Evolutionary conservation across 2,797 vertebrate species (phyloP).

Genomic region (Mycteria americana): DNA sequence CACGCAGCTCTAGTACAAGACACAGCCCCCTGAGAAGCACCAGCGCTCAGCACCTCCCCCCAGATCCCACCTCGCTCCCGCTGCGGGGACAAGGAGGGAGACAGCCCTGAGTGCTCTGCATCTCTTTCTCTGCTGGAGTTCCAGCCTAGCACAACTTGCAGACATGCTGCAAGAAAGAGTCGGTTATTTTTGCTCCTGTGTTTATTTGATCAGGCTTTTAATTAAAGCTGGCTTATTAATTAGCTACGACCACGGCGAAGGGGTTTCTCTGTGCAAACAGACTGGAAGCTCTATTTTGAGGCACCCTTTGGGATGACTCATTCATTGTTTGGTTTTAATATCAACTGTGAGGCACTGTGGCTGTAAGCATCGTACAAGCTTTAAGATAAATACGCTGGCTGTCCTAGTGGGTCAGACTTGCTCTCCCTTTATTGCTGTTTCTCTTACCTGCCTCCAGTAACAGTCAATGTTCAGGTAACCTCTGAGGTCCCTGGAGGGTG

Average conservation of each 20-base stretch:
- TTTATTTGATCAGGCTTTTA: background rate
- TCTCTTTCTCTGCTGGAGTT: background rate
- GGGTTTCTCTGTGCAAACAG: background rate
- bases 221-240: conserved; percentile 29
- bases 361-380: background rate
- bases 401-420: background rate
- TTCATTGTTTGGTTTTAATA: background rate
- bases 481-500: background rate
- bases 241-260: background rate
- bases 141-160: background rate
- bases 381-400: background rate
- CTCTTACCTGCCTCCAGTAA: background rate
- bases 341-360: background rate
- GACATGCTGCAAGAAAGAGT: background rate
- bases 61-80: background rate
- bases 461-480: background rate
- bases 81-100: background rate
- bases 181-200: background rate
- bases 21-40: accelerated
- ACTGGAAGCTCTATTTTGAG: background rate
- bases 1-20: background rate
- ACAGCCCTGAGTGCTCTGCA: background rate
- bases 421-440: background rate
- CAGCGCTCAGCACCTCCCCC: background rate
- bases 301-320: background rate